Conservation (phyloP, 2,797 vertebrate genomes). For the Eidolon dupreanum region DNA sequence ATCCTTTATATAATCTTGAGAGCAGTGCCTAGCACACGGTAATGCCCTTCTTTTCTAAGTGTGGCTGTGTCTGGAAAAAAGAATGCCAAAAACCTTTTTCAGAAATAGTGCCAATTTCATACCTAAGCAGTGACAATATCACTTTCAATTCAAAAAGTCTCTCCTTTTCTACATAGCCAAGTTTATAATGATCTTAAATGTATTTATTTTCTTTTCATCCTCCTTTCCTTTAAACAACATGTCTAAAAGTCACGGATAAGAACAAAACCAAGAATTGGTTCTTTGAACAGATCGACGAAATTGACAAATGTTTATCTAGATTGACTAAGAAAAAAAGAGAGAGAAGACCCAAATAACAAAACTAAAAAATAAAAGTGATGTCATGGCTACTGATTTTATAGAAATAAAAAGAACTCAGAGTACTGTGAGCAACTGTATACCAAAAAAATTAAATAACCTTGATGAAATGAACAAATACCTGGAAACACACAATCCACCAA, state of each 20-base stretch:
- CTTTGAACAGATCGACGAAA: neutral
- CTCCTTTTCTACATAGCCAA: slow-evolving; percentile 25
- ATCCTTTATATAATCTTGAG: no score
- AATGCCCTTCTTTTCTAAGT: neutral
- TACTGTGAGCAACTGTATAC: neutral
- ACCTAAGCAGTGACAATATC: neutral
- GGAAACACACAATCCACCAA: neutral
- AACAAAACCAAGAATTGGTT: neutral
- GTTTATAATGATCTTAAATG: neutral
- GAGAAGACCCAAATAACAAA: neutral
- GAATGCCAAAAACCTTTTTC: neutral
- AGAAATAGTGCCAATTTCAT: neutral
- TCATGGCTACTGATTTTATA: neutral
- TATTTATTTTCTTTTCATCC: neutral
- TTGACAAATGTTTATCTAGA: neutral
- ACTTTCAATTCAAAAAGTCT: neutral
- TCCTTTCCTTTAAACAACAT: neutral
- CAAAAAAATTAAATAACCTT: neutral
- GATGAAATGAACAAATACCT: slow-evolving; percentile 1
- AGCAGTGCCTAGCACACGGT: neutral
- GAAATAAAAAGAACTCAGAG: neutral
- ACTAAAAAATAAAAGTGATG: neutral
- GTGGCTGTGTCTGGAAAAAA: neutral
- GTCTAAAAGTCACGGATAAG: neutral
- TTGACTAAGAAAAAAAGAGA: neutral